Evolutionary conservation across 1,140 invertebrate species (phyloP).

Genomic region (Euschistus heros): DNA sequence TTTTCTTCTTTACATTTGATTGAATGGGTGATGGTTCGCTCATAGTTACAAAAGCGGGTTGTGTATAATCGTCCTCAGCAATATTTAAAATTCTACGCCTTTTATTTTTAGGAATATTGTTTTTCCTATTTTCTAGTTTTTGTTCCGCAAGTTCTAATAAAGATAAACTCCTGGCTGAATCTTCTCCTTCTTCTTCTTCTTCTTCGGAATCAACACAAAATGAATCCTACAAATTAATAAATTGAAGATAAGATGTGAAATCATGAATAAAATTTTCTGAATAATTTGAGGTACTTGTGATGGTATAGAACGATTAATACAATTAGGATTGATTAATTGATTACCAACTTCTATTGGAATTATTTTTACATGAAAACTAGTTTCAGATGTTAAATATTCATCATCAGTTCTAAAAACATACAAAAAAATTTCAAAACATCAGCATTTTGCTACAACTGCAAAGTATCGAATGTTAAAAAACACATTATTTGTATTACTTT

Average conservation of each 20-base stretch:
- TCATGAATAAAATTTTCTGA: too few species aligned
- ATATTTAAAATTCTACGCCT: not conserved
- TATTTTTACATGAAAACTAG: too few species aligned
- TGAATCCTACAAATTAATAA: slow-evolving; percentile 24
- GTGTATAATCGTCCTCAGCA: not conserved
- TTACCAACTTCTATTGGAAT: too few species aligned
- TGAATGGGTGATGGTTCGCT: not conserved
- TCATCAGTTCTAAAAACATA: too few species aligned
- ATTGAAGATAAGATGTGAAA: not conserved
- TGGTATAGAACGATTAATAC: too few species aligned
- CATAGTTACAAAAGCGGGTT: not conserved
- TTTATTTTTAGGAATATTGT: slow-evolving; percentile 13
- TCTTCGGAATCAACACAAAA: slow-evolving; percentile 26
- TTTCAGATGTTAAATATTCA: too few species aligned
- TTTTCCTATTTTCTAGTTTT: slow-evolving; percentile 20
- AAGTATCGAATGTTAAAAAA: too few species aligned
- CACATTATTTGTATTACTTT: too few species aligned
- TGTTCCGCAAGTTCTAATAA: slow-evolving; percentile 24
- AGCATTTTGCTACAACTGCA: too few species aligned
- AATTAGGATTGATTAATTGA: too few species aligned
- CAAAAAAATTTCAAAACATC: too few species aligned
- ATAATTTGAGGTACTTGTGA: too few species aligned
- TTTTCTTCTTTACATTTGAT: not conserved
- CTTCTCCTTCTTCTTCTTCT: not conserved
- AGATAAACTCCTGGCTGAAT: slow-evolving; percentile 14